Evolutionary conservation across 2,797 vertebrate species (phyloP), one percentile per base, ranked within the genome.

Genomic region (Syngnathus rostellatus): DNA sequence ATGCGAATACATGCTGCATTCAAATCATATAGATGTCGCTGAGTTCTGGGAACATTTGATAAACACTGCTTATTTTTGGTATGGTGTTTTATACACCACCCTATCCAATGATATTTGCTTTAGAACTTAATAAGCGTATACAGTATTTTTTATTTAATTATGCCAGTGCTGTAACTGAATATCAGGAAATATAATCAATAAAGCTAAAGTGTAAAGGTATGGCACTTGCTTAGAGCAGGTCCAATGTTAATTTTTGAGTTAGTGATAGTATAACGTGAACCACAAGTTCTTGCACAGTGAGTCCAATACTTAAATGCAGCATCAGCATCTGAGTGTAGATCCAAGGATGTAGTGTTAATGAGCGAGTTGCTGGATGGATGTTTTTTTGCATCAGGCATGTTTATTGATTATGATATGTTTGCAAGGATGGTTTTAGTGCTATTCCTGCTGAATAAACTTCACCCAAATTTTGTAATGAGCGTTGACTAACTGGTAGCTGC

Each of bases 121-220:
- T 57, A 31, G 7, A 37, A 57, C 55, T 57, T 70, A 21, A 76
- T 38, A 16, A 63, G 23, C 23, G 60, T 59, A 64, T 64, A 21
- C 50, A 12, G 69, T 67, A 45, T 77, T 59, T 16, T 14, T 46
- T 63, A 40, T 53, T 66, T 63, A 62, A 46, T 45, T 38, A 68
- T 53, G 65, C 59, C 62, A 61, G 74, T 74, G 71, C 65, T 76
- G 72, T 76, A 83, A 76, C 77, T 83, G 79, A 87, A 79, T 67
- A 77, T 68, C 66, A 67, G 16, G 61, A 37, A n/a, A 63, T 64
- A 62, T 68, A 60, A 69, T 64, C 39, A 68, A 61, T n/a, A 4
- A 62, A 69, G 53, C 67, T 25, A 7, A 63, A 12, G 43, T 67
- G 46, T 71, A 11, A 65, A 62, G 62, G 25, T 66, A 58, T 69